These are phyloP conservation scores for Baryphthengus martii DNA, from an alignment of 2,113 vertebrate genomes.

Conservation along the genomic window DNA sequence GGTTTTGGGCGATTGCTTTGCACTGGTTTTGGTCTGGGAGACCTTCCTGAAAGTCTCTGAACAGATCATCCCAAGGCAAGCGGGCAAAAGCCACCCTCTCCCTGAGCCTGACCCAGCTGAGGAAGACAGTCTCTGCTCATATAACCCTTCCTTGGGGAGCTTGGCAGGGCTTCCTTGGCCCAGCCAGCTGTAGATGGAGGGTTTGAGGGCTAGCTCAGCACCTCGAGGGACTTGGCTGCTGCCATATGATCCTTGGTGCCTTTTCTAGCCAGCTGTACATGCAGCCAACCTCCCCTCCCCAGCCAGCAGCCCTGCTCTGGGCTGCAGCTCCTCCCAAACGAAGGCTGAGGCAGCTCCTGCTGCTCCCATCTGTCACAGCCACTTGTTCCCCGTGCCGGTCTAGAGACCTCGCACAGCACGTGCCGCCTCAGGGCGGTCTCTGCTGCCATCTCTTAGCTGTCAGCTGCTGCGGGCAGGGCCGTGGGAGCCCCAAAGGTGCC, in stretches of 20 bases:
- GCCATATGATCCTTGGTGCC: not conserved
- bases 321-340: not conserved
- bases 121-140: not conserved
- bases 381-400: not conserved
- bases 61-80: not conserved
- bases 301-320: not conserved
- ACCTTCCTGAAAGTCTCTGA: not conserved
- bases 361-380: not conserved
- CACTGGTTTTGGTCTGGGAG: not conserved
- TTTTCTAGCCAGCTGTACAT: not conserved
- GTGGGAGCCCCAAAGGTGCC: not conserved
- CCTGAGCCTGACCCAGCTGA: not conserved
- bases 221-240: not conserved
- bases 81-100: not conserved
- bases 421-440: not conserved
- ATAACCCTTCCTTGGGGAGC: not conserved
- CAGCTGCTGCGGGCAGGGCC: not conserved
- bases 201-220: not conserved
- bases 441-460: not conserved
- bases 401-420: not conserved
- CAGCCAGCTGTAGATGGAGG: not conserved
- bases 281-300: not conserved
- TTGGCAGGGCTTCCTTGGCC: not conserved
- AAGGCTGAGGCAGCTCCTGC: not conserved
- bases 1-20: not conserved